Base-by-base conservation (phyloP, 2,888 invertebrate species). In the Drosophila silvestris region DNA sequence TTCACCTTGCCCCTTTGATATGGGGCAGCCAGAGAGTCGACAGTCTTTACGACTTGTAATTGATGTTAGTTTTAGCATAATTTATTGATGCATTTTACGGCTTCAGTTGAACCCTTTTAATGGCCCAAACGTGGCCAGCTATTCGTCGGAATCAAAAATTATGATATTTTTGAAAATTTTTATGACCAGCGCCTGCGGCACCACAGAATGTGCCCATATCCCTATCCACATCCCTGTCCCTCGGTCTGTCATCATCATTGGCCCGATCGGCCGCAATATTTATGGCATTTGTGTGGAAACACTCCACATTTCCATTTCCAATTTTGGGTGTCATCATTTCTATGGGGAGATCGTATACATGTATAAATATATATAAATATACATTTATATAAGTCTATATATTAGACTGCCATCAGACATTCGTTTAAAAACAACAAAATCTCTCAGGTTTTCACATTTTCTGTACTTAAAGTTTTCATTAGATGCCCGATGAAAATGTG, bases 51-150 rank as follows among this genome's bases (percentile, higher is more conserved):
- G 91, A 90, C 82, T 82, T 82, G 90, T 91, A 91, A 90, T 91
- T 91, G 91, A 91, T 91, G 91, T 91, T 91, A 79, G 91, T 91
- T 91, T 91, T 91, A 79, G 79, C 90, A 89, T 90, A 87, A 91
- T 91, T 91, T 91, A 91, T 91, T 75, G 88, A 61, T 74, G 61
- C 76, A 79, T 83, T 90, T 91, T 82, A 91, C 83, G 70, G 85
- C 88, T 89, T 90, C 91, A 90, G 82, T 83, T 84, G 82, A 91
- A 91, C 88, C 91, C 85, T 85, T 91, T 91, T 91, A 84, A 91
- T 91, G 80, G 82, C 86, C 70, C 52, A 33, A 65, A 71, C 74
- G 76, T 78, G 79, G 76, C 67, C 70, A 32, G 39, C 66, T 62
- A 77, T 90, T 89, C 90, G 50, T 37, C 64, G 74, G 77, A 90